A percentile compares a stretch with the other conserved stretches of the same genome.
phyloP scores from a whole-genome alignment of 2,888 invertebrate species.

The Tetranychus piercei region DNA sequence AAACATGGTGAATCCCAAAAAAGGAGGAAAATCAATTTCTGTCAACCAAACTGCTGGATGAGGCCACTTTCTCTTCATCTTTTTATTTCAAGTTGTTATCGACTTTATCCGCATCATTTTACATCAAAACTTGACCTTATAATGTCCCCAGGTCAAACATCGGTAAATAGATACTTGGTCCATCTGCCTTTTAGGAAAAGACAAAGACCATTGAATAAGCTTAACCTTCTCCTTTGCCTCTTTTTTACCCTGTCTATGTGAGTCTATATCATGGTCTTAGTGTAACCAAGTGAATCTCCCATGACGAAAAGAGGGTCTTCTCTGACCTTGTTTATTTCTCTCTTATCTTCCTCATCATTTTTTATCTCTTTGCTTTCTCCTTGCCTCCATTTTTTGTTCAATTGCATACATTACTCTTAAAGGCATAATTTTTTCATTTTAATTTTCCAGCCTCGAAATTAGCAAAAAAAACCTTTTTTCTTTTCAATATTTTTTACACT shows the following conservation, averaged over 20 bases:
- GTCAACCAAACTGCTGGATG: not conserved
- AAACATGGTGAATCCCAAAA: not conserved
- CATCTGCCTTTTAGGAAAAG: not conserved
- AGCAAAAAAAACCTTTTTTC: not conserved
- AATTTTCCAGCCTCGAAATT: not conserved
- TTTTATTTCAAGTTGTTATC: not conserved
- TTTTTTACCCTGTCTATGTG: not conserved
- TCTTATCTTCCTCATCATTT: not conserved
- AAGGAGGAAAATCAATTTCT: not conserved
- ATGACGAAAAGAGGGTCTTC: not conserved
- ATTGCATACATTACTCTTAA: not conserved
- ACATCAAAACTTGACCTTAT: not conserved
- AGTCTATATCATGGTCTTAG: not conserved
- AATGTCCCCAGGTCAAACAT: not conserved
- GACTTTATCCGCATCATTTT: not conserved
- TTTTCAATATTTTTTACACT: not conserved
- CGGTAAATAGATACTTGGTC: not conserved
- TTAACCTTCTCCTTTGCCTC: not conserved
- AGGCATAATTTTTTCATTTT: not conserved
- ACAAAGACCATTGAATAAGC: not conserved
- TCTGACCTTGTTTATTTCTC: not conserved
- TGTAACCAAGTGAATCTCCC: not conserved
- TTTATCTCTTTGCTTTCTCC: constrained; percentile 4
- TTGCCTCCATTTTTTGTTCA: not conserved
- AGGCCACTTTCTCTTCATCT: not conserved